Conservation (phyloP, 2,113 vertebrate genomes). For the Sorex araneus region DNA sequence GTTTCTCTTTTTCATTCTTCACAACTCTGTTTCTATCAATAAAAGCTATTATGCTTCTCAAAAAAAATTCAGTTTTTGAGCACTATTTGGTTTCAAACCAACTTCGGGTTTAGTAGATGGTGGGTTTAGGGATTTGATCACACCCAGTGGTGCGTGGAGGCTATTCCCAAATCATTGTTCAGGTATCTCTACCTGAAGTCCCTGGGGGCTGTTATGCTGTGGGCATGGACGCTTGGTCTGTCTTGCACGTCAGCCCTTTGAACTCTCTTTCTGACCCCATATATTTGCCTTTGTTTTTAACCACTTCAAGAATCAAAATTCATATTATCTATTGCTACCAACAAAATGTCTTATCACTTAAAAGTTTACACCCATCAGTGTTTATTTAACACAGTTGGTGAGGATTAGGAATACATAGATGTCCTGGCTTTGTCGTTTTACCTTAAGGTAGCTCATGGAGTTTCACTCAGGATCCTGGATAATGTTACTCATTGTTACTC, state of each 20-base stretch:
- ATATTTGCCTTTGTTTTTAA: background rate
- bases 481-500: background rate
- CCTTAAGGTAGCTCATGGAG: background rate
- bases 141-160: no score
- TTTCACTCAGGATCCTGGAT: background rate
- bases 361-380: no score
- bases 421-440: background rate
- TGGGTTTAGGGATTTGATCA: no score
- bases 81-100: background rate
- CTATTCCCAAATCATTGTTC: no score
- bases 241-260: no score
- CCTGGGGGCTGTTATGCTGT: no score
- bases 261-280: background rate
- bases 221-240: no score
- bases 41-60: no score
- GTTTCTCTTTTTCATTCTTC: no score
- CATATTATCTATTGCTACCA: background rate
- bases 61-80: background rate
- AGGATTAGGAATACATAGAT: background rate
- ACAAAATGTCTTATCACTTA: no score
- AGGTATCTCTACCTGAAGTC: no score
- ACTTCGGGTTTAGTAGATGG: background rate
- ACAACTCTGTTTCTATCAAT: no score
- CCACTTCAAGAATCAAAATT: background rate
- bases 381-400: background rate